Base-by-base conservation (phyloP, 1,140 invertebrate genomes). In the Nasonia giraulti region DNA sequence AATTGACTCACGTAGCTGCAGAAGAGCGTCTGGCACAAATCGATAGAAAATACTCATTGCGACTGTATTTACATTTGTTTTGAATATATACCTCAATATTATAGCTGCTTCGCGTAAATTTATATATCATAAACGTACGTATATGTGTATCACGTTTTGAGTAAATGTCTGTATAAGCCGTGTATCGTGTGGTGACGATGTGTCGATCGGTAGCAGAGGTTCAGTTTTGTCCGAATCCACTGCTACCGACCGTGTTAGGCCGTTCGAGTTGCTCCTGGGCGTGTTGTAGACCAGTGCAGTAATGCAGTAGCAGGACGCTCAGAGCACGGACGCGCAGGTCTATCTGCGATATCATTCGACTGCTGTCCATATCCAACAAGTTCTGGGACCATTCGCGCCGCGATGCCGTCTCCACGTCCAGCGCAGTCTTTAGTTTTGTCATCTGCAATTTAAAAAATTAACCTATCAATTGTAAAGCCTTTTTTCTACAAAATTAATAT, bases 231-330 rank as follows among this genome's bases (percentile, higher is more conserved):
- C 33, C n/a, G 14, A 50, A 40, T 11, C 11, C 31, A 10, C 33
- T 17, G 20, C 27, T 4, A 31, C 37, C 17, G n/a, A 27, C 10
- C 6, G 33, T 55, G 27, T 37, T 82, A 62, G 20, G 75, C 62
- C 68, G 50, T 6, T 86, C 73, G 2, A 83, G 33, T 17, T 76
- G 84, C 80, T 95, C 95, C 81, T 95, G 92, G 27, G 94, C 94
- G 85, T 95, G 94, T 89, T 97, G 96, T 55, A 97, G 91, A 11
- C 96, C 96, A 2, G 96, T 95, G 91, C 97, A 98, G 92, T 97
- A 97, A 91, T 98, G 96, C 86, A 98, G 92, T 95, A 98, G 95
- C 47, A 98, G 93, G 37, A 97, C 95, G 40, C 96, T 96, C 81
- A 98, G 91, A 1, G 96, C 96, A 90, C 97, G 96, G 5, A 96